Evolutionary conservation across 2,113 vertebrate species (phyloP).

Genomic region (Ictalurus punctatus): DNA sequence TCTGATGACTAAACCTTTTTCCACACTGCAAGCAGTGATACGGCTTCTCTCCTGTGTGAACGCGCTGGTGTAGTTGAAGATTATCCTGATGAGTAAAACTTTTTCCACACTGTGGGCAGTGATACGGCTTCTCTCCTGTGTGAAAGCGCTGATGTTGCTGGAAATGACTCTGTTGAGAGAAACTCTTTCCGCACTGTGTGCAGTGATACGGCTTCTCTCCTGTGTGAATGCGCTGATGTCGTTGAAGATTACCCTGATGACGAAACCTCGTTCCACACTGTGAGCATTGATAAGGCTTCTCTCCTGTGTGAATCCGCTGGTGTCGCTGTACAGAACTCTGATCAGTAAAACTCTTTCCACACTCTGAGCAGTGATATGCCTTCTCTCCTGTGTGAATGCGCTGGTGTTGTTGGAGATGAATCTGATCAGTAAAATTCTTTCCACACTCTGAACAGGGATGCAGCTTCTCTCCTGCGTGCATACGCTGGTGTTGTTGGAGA

Average conservation of each 20-base stretch:
- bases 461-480: background rate
- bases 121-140: background rate
- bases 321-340: background rate
- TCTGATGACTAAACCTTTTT: background rate
- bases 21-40: background rate
- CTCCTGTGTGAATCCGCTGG: background rate
- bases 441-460: background rate
- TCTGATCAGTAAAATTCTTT: background rate
- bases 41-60: background rate
- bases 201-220: background rate
- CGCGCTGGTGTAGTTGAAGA: background rate
- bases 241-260: background rate
- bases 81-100: background rate
- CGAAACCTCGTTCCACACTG: background rate
- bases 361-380: background rate
- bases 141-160: background rate
- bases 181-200: background rate
- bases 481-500: background rate
- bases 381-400: conserved; percentile 3
- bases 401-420: background rate
- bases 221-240: background rate
- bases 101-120: background rate
- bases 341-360: background rate
- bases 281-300: background rate
- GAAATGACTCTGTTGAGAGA: background rate